These are phyloP conservation scores for Nasonia longicornis DNA, from an alignment of 1,140 invertebrate species.

Conservation along the genomic window DNA sequence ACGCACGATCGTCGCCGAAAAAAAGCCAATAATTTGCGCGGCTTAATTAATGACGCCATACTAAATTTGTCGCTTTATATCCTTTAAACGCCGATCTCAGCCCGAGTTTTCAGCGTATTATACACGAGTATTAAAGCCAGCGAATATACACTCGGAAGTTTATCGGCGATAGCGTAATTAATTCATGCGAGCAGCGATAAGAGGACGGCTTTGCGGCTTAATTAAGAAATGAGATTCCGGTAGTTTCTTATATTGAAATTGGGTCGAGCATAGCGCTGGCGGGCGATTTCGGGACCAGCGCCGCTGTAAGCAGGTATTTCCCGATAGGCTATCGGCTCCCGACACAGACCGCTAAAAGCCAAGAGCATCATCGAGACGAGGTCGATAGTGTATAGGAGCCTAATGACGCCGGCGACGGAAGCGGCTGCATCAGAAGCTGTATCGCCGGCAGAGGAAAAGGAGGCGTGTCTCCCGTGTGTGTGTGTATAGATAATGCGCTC, in stretches of 20 bases:
- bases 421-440: neutral
- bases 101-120: neutral
- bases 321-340: slow-evolving; percentile 32
- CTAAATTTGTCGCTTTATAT: slow-evolving; percentile 4
- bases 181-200: slow-evolving; percentile 13
- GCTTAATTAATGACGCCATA: neutral
- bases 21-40: neutral
- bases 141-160: neutral
- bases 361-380: slow-evolving; percentile 5
- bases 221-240: slow-evolving; percentile 36
- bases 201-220: slow-evolving; percentile 5
- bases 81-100: neutral
- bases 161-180: slow-evolving; percentile 31
- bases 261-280: slow-evolving; percentile 1
- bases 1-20: neutral
- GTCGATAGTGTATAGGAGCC: neutral
- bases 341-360: slow-evolving; percentile 29
- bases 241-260: slow-evolving; percentile 38
- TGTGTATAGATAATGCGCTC: neutral
- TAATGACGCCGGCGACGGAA: slow-evolving; percentile 1
- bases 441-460: too few species aligned
- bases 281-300: slow-evolving; percentile 18
- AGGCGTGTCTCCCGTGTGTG: too few species aligned
- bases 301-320: slow-evolving; percentile 33
- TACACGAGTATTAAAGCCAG: neutral